Evolutionary conservation across 2,797 vertebrate species (phyloP).

Genomic region (Sebastes vulpes): DNA sequence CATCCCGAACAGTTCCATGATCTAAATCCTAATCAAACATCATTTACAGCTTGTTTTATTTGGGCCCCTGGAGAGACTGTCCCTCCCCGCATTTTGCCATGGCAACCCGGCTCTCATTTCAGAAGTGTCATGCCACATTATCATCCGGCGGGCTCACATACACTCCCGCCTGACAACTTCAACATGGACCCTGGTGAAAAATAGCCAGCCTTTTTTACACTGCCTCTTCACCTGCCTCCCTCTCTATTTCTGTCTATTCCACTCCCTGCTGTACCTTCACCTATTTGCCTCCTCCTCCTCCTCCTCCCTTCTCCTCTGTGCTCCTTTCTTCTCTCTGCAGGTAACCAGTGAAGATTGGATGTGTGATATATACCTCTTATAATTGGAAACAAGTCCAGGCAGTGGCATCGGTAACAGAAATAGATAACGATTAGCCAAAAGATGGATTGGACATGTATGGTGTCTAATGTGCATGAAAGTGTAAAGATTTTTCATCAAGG

Average conservation of each 20-base stretch:
- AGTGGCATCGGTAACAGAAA: conserved; percentile 52
- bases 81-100: conserved; percentile 95
- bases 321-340: conserved; percentile 61
- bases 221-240: conserved; percentile 52
- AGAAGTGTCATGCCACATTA: conserved; percentile 99
- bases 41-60: conserved; percentile 99
- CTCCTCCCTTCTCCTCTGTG: neutral
- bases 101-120: conserved; percentile 99
- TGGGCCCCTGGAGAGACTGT: conserved; percentile 94
- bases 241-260: conserved; percentile 53
- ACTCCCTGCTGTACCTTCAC: conserved; percentile 61
- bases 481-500: conserved; percentile 76
- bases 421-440: conserved; percentile 66
- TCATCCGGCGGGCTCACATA: conserved; percentile 94
- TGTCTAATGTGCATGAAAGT: conserved; percentile 72
- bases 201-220: conserved; percentile 57
- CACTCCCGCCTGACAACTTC: conserved; percentile 94
- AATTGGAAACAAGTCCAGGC: conserved; percentile 68
- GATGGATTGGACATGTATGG: conserved; percentile 66
- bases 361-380: conserved; percentile 66
- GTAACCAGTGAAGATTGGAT: conserved; percentile 58
- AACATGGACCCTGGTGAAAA: conserved; percentile 91
- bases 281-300: conserved; percentile 20
- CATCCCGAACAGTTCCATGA: conserved; percentile 93
- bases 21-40: conserved; percentile 99